A percentile compares a stretch with the other conserved stretches of the same genome.
These are phyloP conservation scores for Sebastes paucispinis DNA, from an alignment of 2,797 vertebrate genomes.

Conservation along the genomic window DNA sequence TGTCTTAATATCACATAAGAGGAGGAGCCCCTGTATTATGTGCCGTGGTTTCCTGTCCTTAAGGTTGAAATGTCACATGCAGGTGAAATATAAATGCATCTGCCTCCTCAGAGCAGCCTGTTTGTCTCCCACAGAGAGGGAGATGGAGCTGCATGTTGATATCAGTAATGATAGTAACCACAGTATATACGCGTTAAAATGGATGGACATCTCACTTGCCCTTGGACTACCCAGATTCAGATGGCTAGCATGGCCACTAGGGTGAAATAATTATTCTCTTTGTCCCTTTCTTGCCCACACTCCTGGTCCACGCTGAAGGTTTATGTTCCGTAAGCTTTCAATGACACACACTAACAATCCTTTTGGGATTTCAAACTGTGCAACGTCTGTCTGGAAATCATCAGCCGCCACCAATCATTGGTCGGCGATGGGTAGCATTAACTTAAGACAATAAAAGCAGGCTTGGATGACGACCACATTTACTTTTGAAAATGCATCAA, in stretches of 20 bases:
- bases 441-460: conserved; percentile 14
- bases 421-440: conserved; percentile 12
- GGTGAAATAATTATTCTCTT: conserved; percentile 45
- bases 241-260: conserved; percentile 21
- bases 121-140: conserved; percentile 33
- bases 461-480: conserved; percentile 19
- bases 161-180: conserved; percentile 51
- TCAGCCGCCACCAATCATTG: background rate
- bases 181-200: conserved; percentile 14
- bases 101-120: conserved; percentile 19
- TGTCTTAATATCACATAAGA: conserved; percentile 41
- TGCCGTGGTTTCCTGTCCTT: conserved; percentile 19
- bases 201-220: conserved; percentile 38
- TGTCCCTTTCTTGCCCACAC: background rate
- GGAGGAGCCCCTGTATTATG: background rate
- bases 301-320: conserved; percentile 18
- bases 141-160: conserved; percentile 54
- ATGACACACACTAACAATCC: conserved; percentile 46
- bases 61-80: conserved; percentile 36
- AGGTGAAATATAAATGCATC: conserved; percentile 63
- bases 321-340: conserved; percentile 53
- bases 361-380: conserved; percentile 39
- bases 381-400: conserved; percentile 17
- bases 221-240: conserved; percentile 45
- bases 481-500: conserved; percentile 35